Evolutionary conservation across 2,113 vertebrate species (phyloP).

Genomic region (Cyanoramphus novaezelandiae): DNA sequence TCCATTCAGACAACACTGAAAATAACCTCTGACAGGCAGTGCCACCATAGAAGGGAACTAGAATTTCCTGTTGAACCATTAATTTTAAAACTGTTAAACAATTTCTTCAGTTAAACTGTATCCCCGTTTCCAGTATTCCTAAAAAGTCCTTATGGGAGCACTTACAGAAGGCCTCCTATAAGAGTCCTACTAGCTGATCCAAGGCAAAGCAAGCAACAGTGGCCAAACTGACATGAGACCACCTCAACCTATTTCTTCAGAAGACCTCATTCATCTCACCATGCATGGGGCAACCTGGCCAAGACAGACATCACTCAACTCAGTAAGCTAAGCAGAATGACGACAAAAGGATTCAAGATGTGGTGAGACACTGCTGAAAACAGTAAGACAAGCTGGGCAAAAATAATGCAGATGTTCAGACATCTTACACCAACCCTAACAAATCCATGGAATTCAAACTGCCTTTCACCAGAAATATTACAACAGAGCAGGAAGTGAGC

Average conservation of each 20-base stretch:
- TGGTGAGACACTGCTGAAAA: background rate
- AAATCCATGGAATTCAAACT: background rate
- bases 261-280: background rate
- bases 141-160: background rate
- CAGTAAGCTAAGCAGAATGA: background rate
- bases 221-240: background rate
- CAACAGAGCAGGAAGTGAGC: constrained; percentile 6
- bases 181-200: background rate
- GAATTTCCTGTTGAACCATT: background rate
- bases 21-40: background rate
- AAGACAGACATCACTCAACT: accelerated
- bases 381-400: background rate
- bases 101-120: background rate
- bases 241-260: background rate
- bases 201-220: background rate
- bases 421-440: background rate
- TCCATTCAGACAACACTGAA: background rate
- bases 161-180: background rate
- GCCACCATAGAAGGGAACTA: background rate
- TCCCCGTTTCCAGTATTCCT: background rate
- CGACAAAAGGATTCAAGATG: background rate
- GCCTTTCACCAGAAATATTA: background rate
- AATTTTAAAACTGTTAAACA: background rate
- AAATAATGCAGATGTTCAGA: background rate
- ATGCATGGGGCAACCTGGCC: accelerated